Evolutionary conservation across 2,888 invertebrate species (phyloP), one percentile per base, ranked within the genome.

Genomic region (Synergus gifuensis): DNA sequence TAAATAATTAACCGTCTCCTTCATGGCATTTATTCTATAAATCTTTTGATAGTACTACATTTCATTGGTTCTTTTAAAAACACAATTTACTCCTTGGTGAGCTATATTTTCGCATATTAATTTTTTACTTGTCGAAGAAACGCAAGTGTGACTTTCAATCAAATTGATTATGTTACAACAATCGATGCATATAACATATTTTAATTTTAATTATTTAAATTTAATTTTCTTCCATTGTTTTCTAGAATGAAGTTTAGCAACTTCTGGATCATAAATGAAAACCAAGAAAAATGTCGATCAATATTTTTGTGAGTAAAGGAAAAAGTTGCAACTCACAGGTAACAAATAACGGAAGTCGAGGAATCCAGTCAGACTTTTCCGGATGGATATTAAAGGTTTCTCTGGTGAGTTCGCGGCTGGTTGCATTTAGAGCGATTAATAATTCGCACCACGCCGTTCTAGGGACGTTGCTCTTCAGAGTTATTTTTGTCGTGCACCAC

Each of bases 401-500:
- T 73, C 54, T n/a, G 28, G 73, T 36, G 36, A 16, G 11, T 40
- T 73, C 28, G 54, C 36, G 49, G n/a, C n/a, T 73, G 54, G 73
- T 73, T 73, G 54, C n/a, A 54, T 82, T 79, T 77, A 82, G 60
- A 69, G 69, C 76, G 67, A 84, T 85, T 82, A 85, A 84, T 85
- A 84, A 86, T 84, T 80, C 81, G 73, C 78, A 60, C 76, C 64
- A 79, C 79, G 80, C 79, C 79, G 40, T 78, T 54, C 76, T 77
- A 54, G 77, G 63, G 60, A 28, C 80, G 46, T 77, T 36, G 40
- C 54, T 76, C 77, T 79, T 60, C n/a, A 69, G 69, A 80, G 77
- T 73, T 81, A 82, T 80, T 81, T 83, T 84, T 78, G 76, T 79
- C 83, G 67, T 73, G 81, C 83, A 36, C 46, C 79, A 77, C 80